Base-by-base conservation (phyloP, 2,113 vertebrate species). In the Myiagra hebetior region DNA sequence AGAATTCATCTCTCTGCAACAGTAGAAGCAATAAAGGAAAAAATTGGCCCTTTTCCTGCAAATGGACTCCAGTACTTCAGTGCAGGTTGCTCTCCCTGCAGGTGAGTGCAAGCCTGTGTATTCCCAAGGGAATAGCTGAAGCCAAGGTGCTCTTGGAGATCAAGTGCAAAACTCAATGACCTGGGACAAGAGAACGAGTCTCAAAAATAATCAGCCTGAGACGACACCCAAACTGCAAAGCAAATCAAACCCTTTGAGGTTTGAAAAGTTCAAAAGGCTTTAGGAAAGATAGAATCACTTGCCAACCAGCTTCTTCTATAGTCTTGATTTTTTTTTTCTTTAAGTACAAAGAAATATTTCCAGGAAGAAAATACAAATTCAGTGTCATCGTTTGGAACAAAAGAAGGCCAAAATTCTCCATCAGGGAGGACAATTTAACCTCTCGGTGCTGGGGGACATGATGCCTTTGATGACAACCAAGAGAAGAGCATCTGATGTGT, bases 1-100 rank as follows among this genome's bases (percentile, higher is more conserved):
- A 96, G 92, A 96, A 95, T 94, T 96, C 92, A 95, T 96, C 94
- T 95, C 92, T 75, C 79, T 82, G 93, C 89, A 97, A 94, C 50
- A 75, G 78, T 49, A 33, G 85, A 87, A 76, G 60, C 0, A 11
- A 96, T 95, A 93, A 93, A 94, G 70, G 52, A 55, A 95, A 89
- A 95, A 92, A 93, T 55, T 81, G 95, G 89, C 74, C 91, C 63
- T 93, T 94, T 95, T 93, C 76, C 92, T 95, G 50, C 88, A 89
- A 94, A 95, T 93, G 1, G 4, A 49, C 85, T 93, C 57, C 88
- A 93, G 62, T 35, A 78, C 74, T 96, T 76, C 21, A 39, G 91
- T 74, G 46, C 72, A 67, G 33, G 53, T 55, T 76, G 41, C 62
- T 89, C 85, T 87, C 79, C 78, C 78, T 64, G 18, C 65, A 89